Conservation (phyloP, 2,888 invertebrate species). For the Chromoteleia sp. region DNA sequence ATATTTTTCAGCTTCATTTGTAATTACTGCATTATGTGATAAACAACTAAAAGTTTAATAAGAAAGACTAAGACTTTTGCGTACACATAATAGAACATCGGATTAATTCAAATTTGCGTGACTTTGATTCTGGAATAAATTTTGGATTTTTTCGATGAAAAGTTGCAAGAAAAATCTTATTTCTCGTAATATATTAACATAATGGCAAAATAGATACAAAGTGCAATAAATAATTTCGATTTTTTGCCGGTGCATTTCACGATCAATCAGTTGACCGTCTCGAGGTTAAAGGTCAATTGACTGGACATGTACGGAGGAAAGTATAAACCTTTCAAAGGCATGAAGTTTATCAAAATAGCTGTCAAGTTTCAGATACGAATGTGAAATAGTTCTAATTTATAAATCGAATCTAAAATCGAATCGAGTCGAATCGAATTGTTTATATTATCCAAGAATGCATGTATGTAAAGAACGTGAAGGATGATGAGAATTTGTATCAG, state of each 20-base stretch:
- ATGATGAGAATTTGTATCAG: background rate
- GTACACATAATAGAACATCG: no score
- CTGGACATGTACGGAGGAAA: constrained; percentile 99
- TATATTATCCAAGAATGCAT: constrained; percentile 25
- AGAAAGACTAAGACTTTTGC: no score
- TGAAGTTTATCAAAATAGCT: constrained; percentile 99
- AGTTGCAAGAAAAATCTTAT: no score
- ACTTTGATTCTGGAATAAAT: constrained; percentile 94
- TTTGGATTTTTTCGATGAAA: no score
- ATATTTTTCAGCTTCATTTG: no score
- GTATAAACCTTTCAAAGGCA: constrained; percentile 99
- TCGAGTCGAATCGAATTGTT: constrained; percentile 24
- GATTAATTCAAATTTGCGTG: no score
- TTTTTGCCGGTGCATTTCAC: constrained; percentile 93
- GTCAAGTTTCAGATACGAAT: constrained; percentile 99
- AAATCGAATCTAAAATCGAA: no score
- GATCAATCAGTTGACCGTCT: constrained; percentile 97
- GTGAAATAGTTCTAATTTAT: constrained; percentile 85
- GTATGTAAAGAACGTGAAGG: constrained; percentile 7
- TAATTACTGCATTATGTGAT: no score
- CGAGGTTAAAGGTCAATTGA: constrained; percentile 97
- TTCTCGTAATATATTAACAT: no score
- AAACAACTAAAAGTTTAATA: no score
- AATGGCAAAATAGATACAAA: no score
- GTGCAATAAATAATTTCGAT: no score